Evolutionary conservation across 2,888 invertebrate genomes (phyloP).

Genomic region (Parnassius mnemosyne): DNA sequence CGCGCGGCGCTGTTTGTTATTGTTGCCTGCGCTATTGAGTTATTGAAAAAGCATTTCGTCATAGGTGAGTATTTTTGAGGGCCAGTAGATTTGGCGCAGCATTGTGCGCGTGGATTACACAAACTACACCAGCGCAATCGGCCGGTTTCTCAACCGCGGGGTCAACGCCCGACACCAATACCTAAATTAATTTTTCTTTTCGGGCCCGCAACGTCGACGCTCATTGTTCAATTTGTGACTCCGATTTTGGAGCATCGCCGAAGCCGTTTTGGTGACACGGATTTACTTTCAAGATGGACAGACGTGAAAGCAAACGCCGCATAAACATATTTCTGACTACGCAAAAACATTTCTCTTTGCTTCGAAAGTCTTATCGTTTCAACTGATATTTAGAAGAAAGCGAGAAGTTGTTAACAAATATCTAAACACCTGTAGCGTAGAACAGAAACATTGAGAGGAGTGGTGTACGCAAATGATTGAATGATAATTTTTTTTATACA

Average conservation of each 20-base stretch:
- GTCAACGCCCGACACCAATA: slow-evolving; percentile 77
- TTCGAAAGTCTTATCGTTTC: slow-evolving; percentile 20
- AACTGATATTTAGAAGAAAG: not conserved
- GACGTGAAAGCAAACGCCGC: slow-evolving; percentile 32
- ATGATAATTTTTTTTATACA: too few species aligned
- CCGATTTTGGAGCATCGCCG: slow-evolving; percentile 56
- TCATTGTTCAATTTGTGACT: slow-evolving; percentile 73
- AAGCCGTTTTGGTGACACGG: slow-evolving; percentile 49
- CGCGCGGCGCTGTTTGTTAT: slow-evolving; percentile 27
- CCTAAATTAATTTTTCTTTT: slow-evolving; percentile 80
- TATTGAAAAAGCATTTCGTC: slow-evolving; percentile 53
- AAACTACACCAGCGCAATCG: slow-evolving; percentile 74
- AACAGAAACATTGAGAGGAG: too few species aligned
- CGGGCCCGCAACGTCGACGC: slow-evolving; percentile 57
- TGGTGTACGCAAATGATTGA: too few species aligned
- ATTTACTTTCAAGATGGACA: slow-evolving; percentile 36
- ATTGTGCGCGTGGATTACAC: slow-evolving; percentile 74
- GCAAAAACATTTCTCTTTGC: slow-evolving; percentile 27
- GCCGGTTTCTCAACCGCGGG: slow-evolving; percentile 76
- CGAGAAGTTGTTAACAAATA: not conserved
- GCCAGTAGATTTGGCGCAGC: slow-evolving; percentile 65
- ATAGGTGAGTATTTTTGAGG: slow-evolving; percentile 70
- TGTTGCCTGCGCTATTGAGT: slow-evolving; percentile 37
- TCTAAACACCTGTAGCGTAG: not conserved
- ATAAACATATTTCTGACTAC: slow-evolving; percentile 39